Base-by-base conservation (phyloP, 1,140 invertebrate species). In the Ericerus pela region DNA sequence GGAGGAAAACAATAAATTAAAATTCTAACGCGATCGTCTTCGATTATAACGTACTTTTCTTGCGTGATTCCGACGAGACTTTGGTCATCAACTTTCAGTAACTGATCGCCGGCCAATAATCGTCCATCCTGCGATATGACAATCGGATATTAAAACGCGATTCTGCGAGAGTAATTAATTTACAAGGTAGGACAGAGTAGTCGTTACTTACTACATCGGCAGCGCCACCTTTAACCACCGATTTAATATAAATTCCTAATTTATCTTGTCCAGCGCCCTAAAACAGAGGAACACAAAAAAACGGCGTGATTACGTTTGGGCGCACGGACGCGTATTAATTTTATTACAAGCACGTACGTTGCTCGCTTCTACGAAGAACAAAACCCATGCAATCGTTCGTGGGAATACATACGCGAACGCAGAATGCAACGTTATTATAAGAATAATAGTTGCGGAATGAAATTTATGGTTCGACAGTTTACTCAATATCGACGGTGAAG, bases 191-290 rank as follows among this genome's bases (percentile, higher is more conserved):
- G 31, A 41, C n/a, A 33, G 16, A 53, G 22, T 18, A 31, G n/a
- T 10, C 2, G 30, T 24, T 55, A 77, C 77, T 81, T 72, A 84
- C 81, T 59, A 85, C 79, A 72, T 94, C 92, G 22, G 94, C 95
- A 47, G 93, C 92, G 51, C 94, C 94, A 43, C 91, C 91, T 57
- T 88, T 80, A 26, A 98, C 93, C 20, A 98, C 93, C 55, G 91
- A 94, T 72, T 97, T 97, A 56, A 98, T 94, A 69, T 97, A 98
- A 67, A 97, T 97, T 30, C 94, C 94, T 38, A 94, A 72, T 63
- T 88, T 82, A 63, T 85, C 83, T 66, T 92, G 88, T n/a, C 84
- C 84, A 37, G 85, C 82, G 28, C 93, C 88, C 85, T 89, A 65
- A 24, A 73, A 69, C 59, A 62, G 67, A 67, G 59, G 61, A 57